Evolutionary conservation across 2,797 vertebrate genomes (phyloP), one percentile per base, ranked within the genome.

Genomic region (Discoglossus pictus): DNA sequence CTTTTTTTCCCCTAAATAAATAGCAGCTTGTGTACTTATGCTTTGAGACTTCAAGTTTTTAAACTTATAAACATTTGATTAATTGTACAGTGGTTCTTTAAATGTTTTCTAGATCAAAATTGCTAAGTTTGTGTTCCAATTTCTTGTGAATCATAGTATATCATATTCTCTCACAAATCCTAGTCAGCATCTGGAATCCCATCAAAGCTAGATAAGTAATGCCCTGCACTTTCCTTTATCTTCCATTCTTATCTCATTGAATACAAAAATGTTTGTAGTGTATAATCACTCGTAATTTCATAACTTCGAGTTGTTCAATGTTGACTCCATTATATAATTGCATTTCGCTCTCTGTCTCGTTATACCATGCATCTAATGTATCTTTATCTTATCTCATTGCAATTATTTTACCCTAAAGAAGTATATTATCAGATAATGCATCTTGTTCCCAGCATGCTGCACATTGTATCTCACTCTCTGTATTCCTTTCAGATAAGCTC

Each of bases 341-440:
- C 51, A 17, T n/a, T 43, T 52, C 54, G 27, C 44, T 31, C 47
- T 25, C 23, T 15, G 46, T 50, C 46, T 61, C 61, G 66, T 31
- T 27, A 31, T 48, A 15, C 31, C 18, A 38, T 47, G 39, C 27
- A 20, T 61, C 20, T 61, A 17, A 59, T 61, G 48, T 55, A 31
- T 25, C 16, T 53, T 61, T 54, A 53, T 43, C 61, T 53, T 43
- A 48, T 66, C 53, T 50, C 13, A 7, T 16, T 46, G 16, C 18
- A 17, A 60, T 47, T 24, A 27, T 56, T 53, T 64, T 52, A 54
- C 42, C 25, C 34, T 34, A 61, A 53, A 61, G 39, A 46, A 54
- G 40, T 46, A 39, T 54, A 54, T 61, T 69, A 69, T 69, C 58
- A 46, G 40, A 11, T 47, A 54, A 61, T 31, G 24, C 39, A 53